Percentiles rank a stretch among this genome's conserved stretches.
Evolutionary conservation across 1,140 invertebrate species (phyloP).

Genomic region (Zaprionus tsacasi): DNA sequence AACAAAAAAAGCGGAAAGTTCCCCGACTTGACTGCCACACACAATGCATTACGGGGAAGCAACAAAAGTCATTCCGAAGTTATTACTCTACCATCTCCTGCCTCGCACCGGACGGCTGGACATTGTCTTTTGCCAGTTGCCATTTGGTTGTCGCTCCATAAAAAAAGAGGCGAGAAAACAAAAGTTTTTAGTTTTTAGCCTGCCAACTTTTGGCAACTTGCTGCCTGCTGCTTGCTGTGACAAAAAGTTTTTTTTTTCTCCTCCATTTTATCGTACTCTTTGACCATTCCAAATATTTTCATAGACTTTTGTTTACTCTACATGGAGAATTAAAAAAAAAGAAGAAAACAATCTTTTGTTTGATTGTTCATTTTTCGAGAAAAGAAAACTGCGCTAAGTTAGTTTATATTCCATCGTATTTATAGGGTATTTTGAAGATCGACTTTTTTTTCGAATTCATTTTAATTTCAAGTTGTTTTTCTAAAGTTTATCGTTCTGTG

Average conservation of each 20-base stretch:
- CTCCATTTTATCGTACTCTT: constrained; percentile 33
- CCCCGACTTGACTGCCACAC: constrained; percentile 25
- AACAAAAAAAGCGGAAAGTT: constrained; percentile 41
- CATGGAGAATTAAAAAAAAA: not conserved
- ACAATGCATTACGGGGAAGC: constrained; percentile 69
- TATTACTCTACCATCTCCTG: constrained; percentile 55
- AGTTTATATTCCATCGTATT: too few species aligned
- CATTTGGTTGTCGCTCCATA: constrained; percentile 69
- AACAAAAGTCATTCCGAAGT: constrained; percentile 80
- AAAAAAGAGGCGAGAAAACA: constrained; percentile 76
- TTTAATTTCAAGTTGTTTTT: constrained; percentile 17
- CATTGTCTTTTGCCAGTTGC: constrained; percentile 51
- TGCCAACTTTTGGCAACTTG: constrained; percentile 68
- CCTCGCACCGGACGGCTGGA: constrained; percentile 4
- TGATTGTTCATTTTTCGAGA: too few species aligned
- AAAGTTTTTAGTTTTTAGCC: constrained; percentile 70
- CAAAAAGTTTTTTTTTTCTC: constrained; percentile 59
- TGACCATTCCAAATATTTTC: constrained; percentile 46
- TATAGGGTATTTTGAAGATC: not conserved
- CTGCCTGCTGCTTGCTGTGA: constrained; percentile 47
- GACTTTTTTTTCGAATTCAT: too few species aligned
- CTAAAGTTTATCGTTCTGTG: constrained; percentile 55
- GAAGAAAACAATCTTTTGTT: not conserved
- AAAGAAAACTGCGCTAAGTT: too few species aligned
- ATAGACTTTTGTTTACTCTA: constrained; percentile 19